Base-by-base conservation (phyloP, 2,113 vertebrate genomes). In the Tragelaphus imberbis region DNA sequence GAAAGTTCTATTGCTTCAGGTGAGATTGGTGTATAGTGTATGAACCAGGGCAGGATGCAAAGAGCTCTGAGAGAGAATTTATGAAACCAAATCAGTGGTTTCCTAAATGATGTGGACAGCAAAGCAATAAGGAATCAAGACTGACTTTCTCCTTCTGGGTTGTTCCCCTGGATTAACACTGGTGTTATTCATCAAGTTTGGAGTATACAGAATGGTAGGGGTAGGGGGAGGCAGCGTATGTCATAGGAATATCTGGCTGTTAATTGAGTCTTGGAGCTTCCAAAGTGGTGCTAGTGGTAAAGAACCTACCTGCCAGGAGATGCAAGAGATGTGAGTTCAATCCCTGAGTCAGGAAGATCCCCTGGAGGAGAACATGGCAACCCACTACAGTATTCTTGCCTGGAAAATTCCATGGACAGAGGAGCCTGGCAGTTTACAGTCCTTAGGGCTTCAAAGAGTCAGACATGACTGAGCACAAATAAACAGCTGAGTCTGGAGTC, bases 191-290 rank as follows among this genome's bases (percentile, higher is more conserved):
- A 33, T 68, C 25, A 27, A 58, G 7, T 15, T 6, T n/a, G n/a
- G n/a, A 56, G 11, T 68, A 19, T 36, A 68, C 8, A 27, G 9
- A 63, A 75, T 30, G 27, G 68, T 13, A 3, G 27, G 27, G 19
- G 5, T 40, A 9, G 19, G 65, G 19, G 0, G 3, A 9, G 36
- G 27, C 40, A n/a, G 9, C 3, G 15, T 21, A 5, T 27, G 63
- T 77, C 44, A 59, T 68, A 13, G 55, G 19, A n/a, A 49, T 49
- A 47, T 55, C 5, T 77, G 55, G 9, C 28, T 40, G 17, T 55
- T 75, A 25, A 11, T 55, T 7, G 71, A 90, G 36, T 75, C 59
- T 28, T 2, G 36, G 71, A 27, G 12, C 40, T 77, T 77, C 23
- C 71, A 40, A 44, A 23, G 40, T 44, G 36, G 40, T 27, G 71